phyloP scores from a whole-genome alignment of 2,888 invertebrate genomes.

The Phortica magna region DNA sequence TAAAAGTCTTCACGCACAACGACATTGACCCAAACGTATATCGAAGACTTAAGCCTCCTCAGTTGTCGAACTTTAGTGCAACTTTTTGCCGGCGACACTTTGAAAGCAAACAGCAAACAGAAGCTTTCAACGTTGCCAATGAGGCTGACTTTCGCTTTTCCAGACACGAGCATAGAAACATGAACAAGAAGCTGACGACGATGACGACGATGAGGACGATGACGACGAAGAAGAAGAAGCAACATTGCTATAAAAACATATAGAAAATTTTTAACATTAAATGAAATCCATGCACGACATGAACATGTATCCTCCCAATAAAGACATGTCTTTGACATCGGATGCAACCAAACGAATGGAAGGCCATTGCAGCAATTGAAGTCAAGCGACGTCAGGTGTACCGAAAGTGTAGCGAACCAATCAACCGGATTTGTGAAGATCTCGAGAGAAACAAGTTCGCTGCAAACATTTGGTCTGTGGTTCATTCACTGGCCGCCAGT shows the following conservation, averaged over 20 bases:
- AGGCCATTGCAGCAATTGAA: not conserved
- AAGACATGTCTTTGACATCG: not conserved
- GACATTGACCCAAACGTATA: constrained; percentile 2
- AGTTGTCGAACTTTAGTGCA: not conserved
- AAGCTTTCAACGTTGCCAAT: not conserved
- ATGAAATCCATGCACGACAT: constrained; percentile 4
- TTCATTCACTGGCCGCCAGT: not conserved
- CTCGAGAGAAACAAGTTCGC: not conserved
- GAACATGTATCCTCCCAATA: constrained; percentile 9
- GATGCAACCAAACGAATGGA: too few relatives aligned
- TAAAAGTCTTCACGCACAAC: too few relatives aligned
- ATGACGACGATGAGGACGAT: too few relatives aligned
- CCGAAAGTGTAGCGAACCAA: not conserved
- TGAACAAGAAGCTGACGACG: not conserved
- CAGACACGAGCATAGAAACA: not conserved
- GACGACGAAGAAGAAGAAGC: not conserved
- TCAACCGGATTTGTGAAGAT: not conserved
- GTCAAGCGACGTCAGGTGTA: not conserved
- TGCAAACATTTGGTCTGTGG: not conserved
- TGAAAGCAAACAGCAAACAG: not conserved
- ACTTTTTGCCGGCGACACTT: not conserved
- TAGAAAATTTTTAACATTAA: not conserved
- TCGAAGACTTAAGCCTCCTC: not conserved
- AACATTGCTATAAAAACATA: not conserved
- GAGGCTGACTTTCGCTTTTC: constrained; percentile 25